Evolutionary conservation across 2,113 vertebrate species (phyloP).

Genomic region (Muntiacus muntjak): DNA sequence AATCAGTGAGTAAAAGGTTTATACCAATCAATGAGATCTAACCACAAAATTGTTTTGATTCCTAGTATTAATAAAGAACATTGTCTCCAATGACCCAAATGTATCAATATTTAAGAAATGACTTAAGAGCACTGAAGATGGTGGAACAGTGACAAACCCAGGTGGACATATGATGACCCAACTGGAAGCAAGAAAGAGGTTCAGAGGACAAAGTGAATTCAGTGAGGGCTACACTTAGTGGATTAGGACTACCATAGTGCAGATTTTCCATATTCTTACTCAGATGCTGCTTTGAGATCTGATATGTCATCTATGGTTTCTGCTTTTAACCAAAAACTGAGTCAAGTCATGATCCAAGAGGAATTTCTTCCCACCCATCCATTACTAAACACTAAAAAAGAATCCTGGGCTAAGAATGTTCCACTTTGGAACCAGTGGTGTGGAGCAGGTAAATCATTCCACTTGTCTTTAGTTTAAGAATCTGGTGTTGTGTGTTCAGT

Average conservation of each 20-base stretch:
- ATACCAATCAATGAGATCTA: not conserved
- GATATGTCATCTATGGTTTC: not conserved
- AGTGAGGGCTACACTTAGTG: not conserved
- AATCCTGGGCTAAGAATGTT: not conserved
- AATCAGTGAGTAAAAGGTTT: not conserved
- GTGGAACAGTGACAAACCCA: not conserved
- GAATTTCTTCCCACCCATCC: not conserved
- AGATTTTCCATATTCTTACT: not conserved
- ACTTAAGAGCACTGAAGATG: not conserved
- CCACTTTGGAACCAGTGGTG: not conserved
- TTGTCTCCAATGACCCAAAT: not conserved
- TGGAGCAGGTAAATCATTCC: not conserved
- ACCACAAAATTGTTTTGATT: not conserved
- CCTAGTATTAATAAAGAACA: not conserved
- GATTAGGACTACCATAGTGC: not conserved
- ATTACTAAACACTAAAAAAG: not conserved
- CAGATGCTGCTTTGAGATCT: not conserved
- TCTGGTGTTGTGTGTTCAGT: not conserved
- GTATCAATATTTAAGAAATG: not conserved
- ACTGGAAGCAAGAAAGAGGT: not conserved
- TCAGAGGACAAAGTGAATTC: not conserved
- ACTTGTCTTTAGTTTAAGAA: not conserved
- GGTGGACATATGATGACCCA: not conserved
- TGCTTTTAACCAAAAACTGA: not conserved
- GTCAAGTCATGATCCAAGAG: not conserved